These are phyloP conservation scores for Ceratina australensis DNA, from an alignment of 1,140 invertebrate genomes.

Conservation along the genomic window DNA sequence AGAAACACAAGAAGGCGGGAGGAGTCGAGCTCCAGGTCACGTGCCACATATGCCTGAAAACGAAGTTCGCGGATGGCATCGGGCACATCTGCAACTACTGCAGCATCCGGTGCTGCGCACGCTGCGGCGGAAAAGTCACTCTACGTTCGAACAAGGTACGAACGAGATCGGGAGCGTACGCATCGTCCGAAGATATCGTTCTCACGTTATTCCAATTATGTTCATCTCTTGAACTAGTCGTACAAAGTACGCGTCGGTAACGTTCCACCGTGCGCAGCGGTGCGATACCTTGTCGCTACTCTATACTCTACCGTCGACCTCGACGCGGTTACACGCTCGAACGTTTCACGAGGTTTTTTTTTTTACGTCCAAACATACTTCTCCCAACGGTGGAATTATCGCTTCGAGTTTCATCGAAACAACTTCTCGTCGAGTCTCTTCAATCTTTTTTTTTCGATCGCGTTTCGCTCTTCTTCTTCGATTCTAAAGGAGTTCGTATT, in stretches of 20 bases:
- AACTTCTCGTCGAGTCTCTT: background rate
- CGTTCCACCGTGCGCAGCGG: background rate
- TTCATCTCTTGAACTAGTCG: background rate
- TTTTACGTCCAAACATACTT: too few species aligned
- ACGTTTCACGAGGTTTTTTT: too few species aligned
- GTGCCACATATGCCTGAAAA: slow-evolving; percentile 98
- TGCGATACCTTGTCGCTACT: too few species aligned
- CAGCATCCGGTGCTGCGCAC: slow-evolving; percentile 95
- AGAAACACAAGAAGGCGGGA: slow-evolving; percentile 92
- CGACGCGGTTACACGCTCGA: too few species aligned
- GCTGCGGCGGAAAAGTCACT: slow-evolving; percentile 98
- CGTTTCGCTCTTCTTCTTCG: slow-evolving; percentile 5
- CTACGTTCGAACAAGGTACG: slow-evolving; percentile 95
- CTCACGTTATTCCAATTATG: background rate
- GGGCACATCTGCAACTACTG: slow-evolving; percentile 99
- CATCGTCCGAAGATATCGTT: slow-evolving; percentile 25
- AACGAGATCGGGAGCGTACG: slow-evolving; percentile 19
- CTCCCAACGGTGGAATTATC: too few species aligned
- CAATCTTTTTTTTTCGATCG: background rate
- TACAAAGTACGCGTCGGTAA: background rate
- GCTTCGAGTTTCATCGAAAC: too few species aligned
- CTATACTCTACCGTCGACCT: too few species aligned
- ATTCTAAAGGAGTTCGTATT: background rate
- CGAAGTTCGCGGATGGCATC: slow-evolving; percentile 98
- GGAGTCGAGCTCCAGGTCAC: slow-evolving; percentile 94